A percentile compares a stretch with the other conserved stretches of the same genome.
Evolutionary conservation across 1,140 invertebrate species (phyloP).

Genomic region (Cepaea nemoralis): DNA sequence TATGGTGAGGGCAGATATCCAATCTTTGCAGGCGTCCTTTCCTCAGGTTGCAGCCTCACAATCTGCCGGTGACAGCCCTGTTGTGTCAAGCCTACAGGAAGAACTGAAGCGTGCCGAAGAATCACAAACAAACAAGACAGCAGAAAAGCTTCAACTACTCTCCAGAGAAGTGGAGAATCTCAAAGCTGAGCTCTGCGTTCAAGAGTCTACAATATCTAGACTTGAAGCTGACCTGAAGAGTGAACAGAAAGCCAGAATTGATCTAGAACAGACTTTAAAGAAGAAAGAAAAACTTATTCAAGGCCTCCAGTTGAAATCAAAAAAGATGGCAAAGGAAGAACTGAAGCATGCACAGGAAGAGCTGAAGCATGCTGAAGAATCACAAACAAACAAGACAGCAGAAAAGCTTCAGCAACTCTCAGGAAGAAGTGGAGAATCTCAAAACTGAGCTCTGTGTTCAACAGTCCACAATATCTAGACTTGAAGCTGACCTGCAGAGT

Average conservation of each 20-base stretch:
- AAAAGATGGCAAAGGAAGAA: slow-evolving; percentile 28
- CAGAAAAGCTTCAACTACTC: neutral
- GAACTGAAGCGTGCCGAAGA: neutral
- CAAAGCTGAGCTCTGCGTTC: neutral
- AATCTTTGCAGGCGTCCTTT: slow-evolving; percentile 25
- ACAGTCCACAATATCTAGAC: neutral
- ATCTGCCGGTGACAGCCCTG: neutral
- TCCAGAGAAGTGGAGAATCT: neutral
- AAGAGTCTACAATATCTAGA: neutral
- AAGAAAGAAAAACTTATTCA: slow-evolving; percentile 48
- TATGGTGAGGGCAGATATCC: neutral
- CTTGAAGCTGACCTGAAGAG: slow-evolving; percentile 1
- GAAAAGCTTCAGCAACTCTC: neutral
- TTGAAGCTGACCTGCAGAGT: slow-evolving; percentile 1
- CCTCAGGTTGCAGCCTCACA: slow-evolving; percentile 19
- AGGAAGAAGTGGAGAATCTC: neutral
- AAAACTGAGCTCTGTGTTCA: neutral
- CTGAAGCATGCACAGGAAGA: neutral
- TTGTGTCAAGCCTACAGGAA: neutral
- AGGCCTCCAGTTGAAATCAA: slow-evolving; percentile 40
- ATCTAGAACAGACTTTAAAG: slow-evolving; percentile 40
- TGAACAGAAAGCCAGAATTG: slow-evolving; percentile 21
- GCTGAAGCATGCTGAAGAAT: neutral
- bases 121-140: neutral
- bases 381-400: neutral